Conservation (phyloP, 2,797 vertebrate species). For the Acridotheres tristis region DNA sequence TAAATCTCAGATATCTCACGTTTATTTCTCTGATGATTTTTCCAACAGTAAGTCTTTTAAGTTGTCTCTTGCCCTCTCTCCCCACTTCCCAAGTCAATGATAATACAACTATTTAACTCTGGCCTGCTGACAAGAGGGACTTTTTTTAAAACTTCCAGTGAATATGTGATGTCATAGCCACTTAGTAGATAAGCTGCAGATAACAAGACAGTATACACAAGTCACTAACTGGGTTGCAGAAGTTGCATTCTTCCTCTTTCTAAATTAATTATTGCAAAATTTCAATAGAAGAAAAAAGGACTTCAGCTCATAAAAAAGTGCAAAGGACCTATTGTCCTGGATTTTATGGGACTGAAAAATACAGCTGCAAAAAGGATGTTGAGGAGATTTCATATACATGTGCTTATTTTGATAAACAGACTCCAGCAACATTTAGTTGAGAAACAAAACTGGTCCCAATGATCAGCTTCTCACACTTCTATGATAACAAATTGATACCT, state of each 20-base stretch:
- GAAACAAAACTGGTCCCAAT: neutral
- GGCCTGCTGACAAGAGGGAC: neutral
- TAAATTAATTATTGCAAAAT: neutral
- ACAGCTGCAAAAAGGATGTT: neutral
- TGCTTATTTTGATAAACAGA: neutral
- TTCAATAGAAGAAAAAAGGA: neutral
- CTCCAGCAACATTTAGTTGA: neutral
- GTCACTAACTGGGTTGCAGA: neutral
- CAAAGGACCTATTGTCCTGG: neutral
- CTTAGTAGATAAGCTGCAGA: neutral
- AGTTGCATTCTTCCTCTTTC: conserved; percentile 15
- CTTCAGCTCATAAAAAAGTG: neutral
- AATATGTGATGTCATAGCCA: conserved; percentile 21
- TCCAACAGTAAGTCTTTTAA: neutral
- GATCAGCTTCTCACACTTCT: neutral
- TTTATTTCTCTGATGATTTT: conserved; percentile 44
- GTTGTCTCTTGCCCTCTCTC: neutral
- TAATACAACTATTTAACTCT: neutral
- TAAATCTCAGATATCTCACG: neutral
- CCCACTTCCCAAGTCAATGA: neutral
- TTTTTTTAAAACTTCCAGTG: conserved; percentile 11
- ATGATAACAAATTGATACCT: neutral
- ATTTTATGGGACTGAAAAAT: neutral
- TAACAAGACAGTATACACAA: neutral
- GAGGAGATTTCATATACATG: neutral